These are phyloP conservation scores for Xanthorhoe designata DNA, from an alignment of 2,888 invertebrate species.

Conservation along the genomic window DNA sequence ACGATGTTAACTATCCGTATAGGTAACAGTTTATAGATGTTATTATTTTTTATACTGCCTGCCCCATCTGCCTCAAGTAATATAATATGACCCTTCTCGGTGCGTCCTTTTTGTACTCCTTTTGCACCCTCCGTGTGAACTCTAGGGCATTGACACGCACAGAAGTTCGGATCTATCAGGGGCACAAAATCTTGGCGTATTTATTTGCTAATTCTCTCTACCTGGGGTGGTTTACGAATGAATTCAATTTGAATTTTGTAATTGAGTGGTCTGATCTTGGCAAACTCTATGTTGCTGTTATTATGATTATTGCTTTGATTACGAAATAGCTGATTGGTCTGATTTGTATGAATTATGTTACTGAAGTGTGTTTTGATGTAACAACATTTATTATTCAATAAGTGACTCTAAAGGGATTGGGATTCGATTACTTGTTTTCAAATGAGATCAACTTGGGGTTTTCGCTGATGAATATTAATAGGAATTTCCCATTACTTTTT, in stretches of 20 bases:
- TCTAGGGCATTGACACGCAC: constrained; percentile 60
- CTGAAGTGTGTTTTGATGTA: constrained; percentile 8
- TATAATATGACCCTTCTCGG: constrained; percentile 57
- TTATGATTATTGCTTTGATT: constrained; percentile 27
- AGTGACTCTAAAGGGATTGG: not conserved
- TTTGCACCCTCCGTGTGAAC: constrained; percentile 63
- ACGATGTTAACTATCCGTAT: constrained; percentile 40
- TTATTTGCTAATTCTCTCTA: constrained; percentile 49
- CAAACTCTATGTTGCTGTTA: constrained; percentile 26
- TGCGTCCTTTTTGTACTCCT: constrained; percentile 58
- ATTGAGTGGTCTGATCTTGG: constrained; percentile 40
- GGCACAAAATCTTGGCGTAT: constrained; percentile 52
- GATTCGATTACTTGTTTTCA: constrained; percentile 5
- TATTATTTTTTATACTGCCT: constrained; percentile 49
- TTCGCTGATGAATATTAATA: constrained; percentile 3
- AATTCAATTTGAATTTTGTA: constrained; percentile 40
- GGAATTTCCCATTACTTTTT: not conserved
- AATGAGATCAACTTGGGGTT: constrained; percentile 1
- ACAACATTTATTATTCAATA: constrained; percentile 8
- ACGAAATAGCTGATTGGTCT: constrained; percentile 27
- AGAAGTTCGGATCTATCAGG: constrained; percentile 54
- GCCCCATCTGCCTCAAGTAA: constrained; percentile 57
- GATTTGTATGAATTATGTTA: constrained; percentile 24
- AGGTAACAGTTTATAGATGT: constrained; percentile 46
- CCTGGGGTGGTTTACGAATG: constrained; percentile 45